Conservation (phyloP, 2,888 invertebrate species). For the Drosophila pullipes region DNA sequence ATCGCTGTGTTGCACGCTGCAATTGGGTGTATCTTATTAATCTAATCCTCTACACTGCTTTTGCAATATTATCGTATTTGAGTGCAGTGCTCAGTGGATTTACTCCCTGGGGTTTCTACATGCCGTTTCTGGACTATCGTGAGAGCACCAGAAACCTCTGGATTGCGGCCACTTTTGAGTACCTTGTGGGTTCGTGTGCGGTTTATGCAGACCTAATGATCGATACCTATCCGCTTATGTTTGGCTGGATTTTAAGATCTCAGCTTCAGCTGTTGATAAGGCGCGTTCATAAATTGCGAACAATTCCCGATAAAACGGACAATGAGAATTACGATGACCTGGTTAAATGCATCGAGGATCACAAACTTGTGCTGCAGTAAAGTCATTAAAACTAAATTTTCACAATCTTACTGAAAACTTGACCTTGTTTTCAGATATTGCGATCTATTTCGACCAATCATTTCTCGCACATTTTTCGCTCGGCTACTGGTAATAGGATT, state of each 20-base stretch:
- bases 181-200: not conserved
- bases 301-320: conserved; percentile 2
- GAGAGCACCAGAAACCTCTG: conserved; percentile 9
- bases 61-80: conserved; percentile 1
- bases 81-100: conserved; percentile 10
- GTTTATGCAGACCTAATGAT: conserved; percentile 14
- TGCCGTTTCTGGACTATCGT: conserved; percentile 38
- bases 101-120: conserved; percentile 34
- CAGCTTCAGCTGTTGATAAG: conserved; percentile 33
- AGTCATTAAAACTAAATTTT: not conserved
- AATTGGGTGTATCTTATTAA: conserved; percentile 31
- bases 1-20: conserved; percentile 31
- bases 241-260: conserved; percentile 27
- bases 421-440: conserved; percentile 29
- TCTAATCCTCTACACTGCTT: conserved; percentile 8
- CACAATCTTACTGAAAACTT: not conserved
- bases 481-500: conserved; percentile 54
- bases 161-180: conserved; percentile 21
- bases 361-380: conserved; percentile 40
- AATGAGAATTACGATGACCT: conserved; percentile 34
- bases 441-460: conserved; percentile 36
- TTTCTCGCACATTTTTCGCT: conserved; percentile 49
- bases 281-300: conserved; percentile 32
- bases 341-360: conserved; percentile 49
- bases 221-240: conserved; percentile 26